Evolutionary conservation across 2,113 vertebrate species (phyloP).

Genomic region (Peucedramus taeniatus): DNA sequence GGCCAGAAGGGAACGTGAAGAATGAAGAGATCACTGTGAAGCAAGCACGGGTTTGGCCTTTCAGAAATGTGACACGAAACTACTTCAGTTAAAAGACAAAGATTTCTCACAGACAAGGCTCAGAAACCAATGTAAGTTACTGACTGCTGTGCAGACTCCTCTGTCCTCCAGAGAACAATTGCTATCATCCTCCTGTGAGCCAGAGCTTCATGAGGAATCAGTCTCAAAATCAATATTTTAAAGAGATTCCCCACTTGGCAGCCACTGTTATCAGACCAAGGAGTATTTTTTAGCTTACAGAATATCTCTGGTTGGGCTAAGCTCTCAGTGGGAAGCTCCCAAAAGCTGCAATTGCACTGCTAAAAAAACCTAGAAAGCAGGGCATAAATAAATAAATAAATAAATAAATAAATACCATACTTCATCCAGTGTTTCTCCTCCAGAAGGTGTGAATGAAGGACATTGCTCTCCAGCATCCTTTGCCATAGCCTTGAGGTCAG

Average conservation of each 20-base stretch:
- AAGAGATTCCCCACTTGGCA: not conserved
- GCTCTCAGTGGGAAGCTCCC: not conserved
- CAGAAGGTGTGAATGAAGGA: conserved; percentile 85
- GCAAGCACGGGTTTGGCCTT: not conserved
- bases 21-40: not conserved
- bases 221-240: not conserved
- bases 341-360: not conserved
- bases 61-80: not conserved
- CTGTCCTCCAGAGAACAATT: not conserved
- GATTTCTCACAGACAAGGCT: not conserved
- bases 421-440: conserved; percentile 90
- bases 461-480: conserved; percentile 84
- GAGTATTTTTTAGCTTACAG: not conserved
- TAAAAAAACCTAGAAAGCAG: not conserved
- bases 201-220: not conserved
- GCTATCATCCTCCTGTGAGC: not conserved
- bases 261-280: not conserved
- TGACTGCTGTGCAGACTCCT: not conserved
- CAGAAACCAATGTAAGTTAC: not conserved
- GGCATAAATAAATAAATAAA: not conserved
- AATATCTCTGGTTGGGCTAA: not conserved
- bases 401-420: conserved; percentile 66
- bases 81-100: not conserved
- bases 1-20: not conserved
- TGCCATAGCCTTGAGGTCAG: conserved; percentile 89